Conservation (phyloP, 2,888 invertebrate species). For the Carterocephalus palaemon region DNA sequence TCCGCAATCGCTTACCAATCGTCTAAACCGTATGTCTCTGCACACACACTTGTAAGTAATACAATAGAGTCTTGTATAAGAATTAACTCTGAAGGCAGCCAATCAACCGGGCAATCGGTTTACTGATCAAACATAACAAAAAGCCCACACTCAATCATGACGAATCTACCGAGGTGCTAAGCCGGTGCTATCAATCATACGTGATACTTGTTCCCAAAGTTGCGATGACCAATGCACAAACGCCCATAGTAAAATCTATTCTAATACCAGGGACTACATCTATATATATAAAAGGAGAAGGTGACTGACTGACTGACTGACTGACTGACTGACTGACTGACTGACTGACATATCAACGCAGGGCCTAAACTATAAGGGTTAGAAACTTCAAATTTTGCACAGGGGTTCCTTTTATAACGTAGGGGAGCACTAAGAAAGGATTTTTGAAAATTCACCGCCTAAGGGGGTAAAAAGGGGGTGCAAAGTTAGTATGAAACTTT, state of each 20-base stretch:
- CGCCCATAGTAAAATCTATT: background rate
- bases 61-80: conserved; percentile 68
- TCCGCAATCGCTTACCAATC: conserved; percentile 9
- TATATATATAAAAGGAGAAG: too few relatives aligned
- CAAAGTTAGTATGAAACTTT: too few relatives aligned
- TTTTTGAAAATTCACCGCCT: too few relatives aligned
- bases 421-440: too few relatives aligned
- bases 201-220: conserved; percentile 23
- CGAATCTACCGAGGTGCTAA: conserved; percentile 69
- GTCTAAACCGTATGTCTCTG: conserved; percentile 1
- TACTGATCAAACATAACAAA: conserved; percentile 74
- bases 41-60: conserved; percentile 29
- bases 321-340: too few relatives aligned
- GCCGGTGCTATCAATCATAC: conserved; percentile 71
- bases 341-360: too few relatives aligned
- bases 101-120: conserved; percentile 69
- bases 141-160: conserved; percentile 74
- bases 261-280: too few relatives aligned
- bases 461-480: too few relatives aligned
- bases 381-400: too few relatives aligned
- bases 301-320: too few relatives aligned
- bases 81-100: conserved; percentile 67
- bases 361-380: too few relatives aligned
- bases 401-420: too few relatives aligned
- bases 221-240: conserved; percentile 33